A percentile compares a stretch with the other conserved stretches of the same genome.
Conservation (phyloP, 1,140 invertebrate genomes). For the Eufriesea mexicana region DNA sequence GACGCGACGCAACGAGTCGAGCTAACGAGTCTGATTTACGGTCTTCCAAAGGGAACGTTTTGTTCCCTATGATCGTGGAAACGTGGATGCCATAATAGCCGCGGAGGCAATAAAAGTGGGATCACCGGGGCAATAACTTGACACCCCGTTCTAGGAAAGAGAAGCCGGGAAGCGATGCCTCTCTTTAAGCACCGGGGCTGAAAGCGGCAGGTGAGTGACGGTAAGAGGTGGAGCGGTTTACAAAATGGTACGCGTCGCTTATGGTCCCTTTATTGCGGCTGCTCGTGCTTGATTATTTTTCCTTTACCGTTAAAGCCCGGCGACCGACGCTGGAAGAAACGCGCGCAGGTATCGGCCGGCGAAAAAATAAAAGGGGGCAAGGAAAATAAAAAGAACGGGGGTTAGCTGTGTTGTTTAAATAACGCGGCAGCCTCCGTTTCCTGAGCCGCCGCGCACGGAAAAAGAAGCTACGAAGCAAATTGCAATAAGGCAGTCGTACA, state of each 20-base stretch:
- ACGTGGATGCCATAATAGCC: slow-evolving; percentile 22
- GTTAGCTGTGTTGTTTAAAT: background rate
- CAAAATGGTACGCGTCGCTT: background rate
- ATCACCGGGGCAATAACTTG: slow-evolving; percentile 32
- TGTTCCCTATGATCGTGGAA: slow-evolving; percentile 37
- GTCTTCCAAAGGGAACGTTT: slow-evolving; percentile 44
- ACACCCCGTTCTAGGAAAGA: slow-evolving; percentile 4
- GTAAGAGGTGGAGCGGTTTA: too few relatives aligned
- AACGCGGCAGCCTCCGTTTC: background rate
- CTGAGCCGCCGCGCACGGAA: too few relatives aligned
- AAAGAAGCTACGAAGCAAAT: background rate
- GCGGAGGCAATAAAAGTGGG: slow-evolving; percentile 38
- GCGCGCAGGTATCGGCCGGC: background rate
- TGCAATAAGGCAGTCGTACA: background rate
- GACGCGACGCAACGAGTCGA: background rate
- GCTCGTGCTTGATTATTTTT: background rate
- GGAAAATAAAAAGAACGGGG: too few relatives aligned
- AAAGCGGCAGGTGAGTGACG: background rate
- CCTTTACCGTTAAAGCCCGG: background rate
- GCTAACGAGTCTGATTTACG: slow-evolving; percentile 65
- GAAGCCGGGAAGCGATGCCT: background rate
- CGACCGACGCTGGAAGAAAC: background rate
- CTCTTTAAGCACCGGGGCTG: background rate
- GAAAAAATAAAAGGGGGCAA: background rate
- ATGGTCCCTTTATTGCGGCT: background rate